phyloP scores from a whole-genome alignment of 1,140 invertebrate genomes.

The Akabosia matsudoensis region DNA sequence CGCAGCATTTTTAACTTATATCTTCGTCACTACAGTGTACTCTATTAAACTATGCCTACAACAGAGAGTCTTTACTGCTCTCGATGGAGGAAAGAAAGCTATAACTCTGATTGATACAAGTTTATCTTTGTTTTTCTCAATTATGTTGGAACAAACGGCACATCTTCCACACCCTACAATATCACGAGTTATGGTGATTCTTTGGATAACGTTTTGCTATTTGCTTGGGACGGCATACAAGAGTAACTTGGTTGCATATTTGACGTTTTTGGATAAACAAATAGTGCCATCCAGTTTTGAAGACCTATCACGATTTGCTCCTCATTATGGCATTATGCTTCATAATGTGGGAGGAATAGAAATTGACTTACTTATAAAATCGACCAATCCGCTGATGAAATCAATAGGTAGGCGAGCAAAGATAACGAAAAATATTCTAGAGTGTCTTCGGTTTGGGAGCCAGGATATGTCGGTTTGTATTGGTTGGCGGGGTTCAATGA shows the following conservation, averaged over 20 bases:
- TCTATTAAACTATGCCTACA: no score
- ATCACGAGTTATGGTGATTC: not conserved
- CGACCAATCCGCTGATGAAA: not conserved
- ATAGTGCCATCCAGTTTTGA: not conserved
- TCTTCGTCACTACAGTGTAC: no score
- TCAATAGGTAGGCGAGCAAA: not conserved
- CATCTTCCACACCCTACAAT: not conserved
- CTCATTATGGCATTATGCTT: not conserved
- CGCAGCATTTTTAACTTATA: no score
- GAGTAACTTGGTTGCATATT: not conserved
- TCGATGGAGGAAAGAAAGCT: no score
- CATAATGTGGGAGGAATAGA: not conserved
- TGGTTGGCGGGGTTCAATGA: not conserved
- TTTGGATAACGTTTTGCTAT: not conserved
- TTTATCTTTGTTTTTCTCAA: not conserved
- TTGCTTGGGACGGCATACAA: not conserved
- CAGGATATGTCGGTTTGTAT: not conserved
- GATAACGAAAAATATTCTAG: not conserved
- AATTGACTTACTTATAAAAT: not conserved
- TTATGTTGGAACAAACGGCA: not conserved
- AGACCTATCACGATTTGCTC: not conserved
- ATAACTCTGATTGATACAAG: no score
- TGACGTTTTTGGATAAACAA: not conserved
- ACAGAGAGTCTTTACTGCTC: no score
- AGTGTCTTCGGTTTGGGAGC: not conserved